Conservation (phyloP, 2,888 invertebrate genomes). For the Drosophila setosimentum region DNA sequence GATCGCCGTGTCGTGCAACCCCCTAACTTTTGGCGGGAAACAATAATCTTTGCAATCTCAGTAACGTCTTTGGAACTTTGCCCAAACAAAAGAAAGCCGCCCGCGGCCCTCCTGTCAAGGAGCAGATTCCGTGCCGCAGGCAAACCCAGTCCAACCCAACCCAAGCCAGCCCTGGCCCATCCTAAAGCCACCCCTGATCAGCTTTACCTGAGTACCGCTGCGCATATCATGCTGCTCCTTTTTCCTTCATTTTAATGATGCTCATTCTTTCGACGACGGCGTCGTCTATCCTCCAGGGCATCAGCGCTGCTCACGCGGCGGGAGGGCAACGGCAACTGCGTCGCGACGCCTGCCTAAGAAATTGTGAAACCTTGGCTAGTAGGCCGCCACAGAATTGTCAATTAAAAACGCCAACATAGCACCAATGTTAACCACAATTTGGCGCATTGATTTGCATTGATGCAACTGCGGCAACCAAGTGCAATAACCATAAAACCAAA, state of each 20-base stretch:
- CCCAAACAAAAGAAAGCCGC: conserved; percentile 46
- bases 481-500: conserved; percentile 79
- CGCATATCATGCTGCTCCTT: conserved; percentile 74
- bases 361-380: conserved; percentile 14
- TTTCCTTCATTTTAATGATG: conserved; percentile 61
- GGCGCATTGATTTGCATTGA: conserved; percentile 76
- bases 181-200: conserved; percentile 64
- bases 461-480: conserved; percentile 45
- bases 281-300: conserved; percentile 44
- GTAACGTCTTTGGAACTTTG: conserved; percentile 69
- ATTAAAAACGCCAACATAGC: conserved; percentile 77
- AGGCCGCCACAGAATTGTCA: conserved; percentile 53
- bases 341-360: conserved; percentile 30
- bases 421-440: conserved; percentile 63
- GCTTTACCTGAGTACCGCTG: conserved; percentile 65
- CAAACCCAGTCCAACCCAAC: conserved; percentile 21
- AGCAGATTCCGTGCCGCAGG: conserved; percentile 41
- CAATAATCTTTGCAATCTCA: conserved; percentile 45
- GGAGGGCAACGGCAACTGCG: conserved; percentile 59
- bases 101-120: conserved; percentile 63
- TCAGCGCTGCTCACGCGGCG: conserved; percentile 46
- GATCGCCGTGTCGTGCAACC: conserved; percentile 62
- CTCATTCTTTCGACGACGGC: conserved; percentile 50
- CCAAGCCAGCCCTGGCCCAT: conserved; percentile 20
- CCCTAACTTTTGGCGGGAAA: conserved; percentile 79